Evolutionary conservation across 2,113 vertebrate species (phyloP).

Genomic region (Boleophthalmus pectinirostris): DNA sequence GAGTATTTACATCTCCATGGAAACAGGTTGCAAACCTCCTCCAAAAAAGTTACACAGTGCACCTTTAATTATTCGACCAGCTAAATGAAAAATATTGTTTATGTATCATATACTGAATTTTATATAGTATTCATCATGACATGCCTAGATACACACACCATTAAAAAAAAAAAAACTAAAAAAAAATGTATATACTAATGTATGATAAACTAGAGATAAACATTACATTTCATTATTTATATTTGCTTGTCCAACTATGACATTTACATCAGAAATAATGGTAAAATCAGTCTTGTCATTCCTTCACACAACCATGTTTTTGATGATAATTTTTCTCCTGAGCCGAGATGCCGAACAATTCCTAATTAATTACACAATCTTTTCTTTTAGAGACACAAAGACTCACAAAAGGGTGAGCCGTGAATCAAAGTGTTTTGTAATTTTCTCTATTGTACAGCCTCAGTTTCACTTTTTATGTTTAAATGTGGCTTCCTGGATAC

Average conservation of each 20-base stretch:
- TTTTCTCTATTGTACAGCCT: constrained; percentile 1
- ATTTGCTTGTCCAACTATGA: neutral
- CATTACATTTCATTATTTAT: neutral
- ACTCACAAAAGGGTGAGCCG: constrained; percentile 1
- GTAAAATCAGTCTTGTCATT: neutral
- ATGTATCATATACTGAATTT: no score
- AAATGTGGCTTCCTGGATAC: neutral
- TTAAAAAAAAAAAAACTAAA: no score
- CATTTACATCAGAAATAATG: neutral
- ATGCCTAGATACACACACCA: no score
- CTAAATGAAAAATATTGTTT: no score
- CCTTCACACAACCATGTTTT: neutral
- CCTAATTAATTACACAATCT: neutral
- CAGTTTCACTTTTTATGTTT: constrained; percentile 10
- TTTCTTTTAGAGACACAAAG: neutral
- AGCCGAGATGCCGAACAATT: neutral
- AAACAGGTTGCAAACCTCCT: no score
- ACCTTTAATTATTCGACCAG: no score
- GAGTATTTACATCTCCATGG: no score
- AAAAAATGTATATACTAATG: neutral
- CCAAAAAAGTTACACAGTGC: no score
- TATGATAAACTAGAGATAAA: neutral
- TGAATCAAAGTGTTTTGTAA: neutral
- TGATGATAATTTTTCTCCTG: neutral
- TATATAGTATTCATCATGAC: no score